These are phyloP conservation scores for Drosophila prolongata DNA, from an alignment of 2,888 invertebrate genomes.

Conservation along the genomic window DNA sequence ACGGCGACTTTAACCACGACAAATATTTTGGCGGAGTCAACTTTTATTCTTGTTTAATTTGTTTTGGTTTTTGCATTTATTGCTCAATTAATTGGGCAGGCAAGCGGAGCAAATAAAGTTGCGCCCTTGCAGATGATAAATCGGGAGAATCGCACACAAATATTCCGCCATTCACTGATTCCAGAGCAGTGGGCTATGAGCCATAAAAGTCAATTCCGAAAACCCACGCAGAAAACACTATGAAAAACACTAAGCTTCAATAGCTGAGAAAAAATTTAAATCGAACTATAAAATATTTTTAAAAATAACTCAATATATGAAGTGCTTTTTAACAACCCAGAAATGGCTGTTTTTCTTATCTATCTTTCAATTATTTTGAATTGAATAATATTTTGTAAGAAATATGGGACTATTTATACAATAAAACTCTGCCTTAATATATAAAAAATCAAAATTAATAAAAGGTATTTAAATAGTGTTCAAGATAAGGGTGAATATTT, in stretches of 20 bases:
- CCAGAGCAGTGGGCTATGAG: slow-evolving; percentile 59
- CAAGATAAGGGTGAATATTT: neutral
- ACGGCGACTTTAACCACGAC: slow-evolving; percentile 7
- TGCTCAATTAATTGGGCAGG: slow-evolving; percentile 58
- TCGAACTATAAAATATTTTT: too few species aligned
- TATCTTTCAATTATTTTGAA: too few species aligned
- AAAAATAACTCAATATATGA: too few species aligned
- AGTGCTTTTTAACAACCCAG: too few species aligned
- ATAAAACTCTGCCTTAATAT: too few species aligned
- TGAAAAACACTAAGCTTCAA: neutral
- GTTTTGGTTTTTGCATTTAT: slow-evolving; percentile 51
- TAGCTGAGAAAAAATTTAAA: neutral
- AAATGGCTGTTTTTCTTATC: too few species aligned
- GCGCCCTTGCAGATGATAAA: slow-evolving; percentile 31
- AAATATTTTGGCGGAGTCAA: slow-evolving; percentile 26
- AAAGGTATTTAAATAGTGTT: neutral
- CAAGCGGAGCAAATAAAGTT: slow-evolving; percentile 32
- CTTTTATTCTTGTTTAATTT: slow-evolving; percentile 52
- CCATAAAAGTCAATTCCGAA: slow-evolving; percentile 59
- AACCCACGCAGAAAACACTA: slow-evolving; percentile 45
- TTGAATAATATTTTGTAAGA: too few species aligned
- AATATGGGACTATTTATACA: too few species aligned
- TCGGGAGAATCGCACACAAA: slow-evolving; percentile 46
- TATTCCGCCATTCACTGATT: slow-evolving; percentile 55
- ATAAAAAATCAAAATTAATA: too few species aligned